phyloP scores from a whole-genome alignment of 2,113 vertebrate species.

The Opisthocomus hoazin region DNA sequence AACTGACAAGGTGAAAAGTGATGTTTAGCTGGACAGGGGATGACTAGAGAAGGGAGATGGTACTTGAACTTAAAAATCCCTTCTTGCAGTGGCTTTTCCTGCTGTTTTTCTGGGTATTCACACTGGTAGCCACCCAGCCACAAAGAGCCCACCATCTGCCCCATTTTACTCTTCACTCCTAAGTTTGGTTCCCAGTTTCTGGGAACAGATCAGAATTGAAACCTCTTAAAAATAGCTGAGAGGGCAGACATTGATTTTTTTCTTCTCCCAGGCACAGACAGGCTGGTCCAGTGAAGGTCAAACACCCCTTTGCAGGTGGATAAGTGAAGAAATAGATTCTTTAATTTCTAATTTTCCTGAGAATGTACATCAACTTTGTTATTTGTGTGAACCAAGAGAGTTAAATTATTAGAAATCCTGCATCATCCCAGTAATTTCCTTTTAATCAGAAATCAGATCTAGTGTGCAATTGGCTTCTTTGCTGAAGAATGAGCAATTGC shows the following conservation, averaged over 20 bases:
- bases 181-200: not conserved
- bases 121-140: not conserved
- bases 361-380: not conserved
- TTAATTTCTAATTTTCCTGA: not conserved
- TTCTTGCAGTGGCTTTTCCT: not conserved
- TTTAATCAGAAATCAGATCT: not conserved
- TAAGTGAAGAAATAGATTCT: not conserved
- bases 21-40: not conserved
- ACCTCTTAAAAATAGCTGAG: not conserved
- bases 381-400: not conserved
- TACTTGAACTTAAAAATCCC: not conserved
- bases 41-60: not conserved
- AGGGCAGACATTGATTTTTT: not conserved
- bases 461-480: not conserved
- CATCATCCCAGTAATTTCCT: not conserved
- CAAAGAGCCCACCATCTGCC: not conserved
- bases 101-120: not conserved
- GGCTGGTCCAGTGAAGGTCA: not conserved
- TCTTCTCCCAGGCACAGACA: not conserved
- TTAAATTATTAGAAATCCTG: not conserved
- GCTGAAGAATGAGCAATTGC: not conserved
- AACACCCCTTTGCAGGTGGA: not conserved
- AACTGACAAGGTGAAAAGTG: no score
- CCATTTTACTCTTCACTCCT: not conserved
- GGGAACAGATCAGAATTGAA: not conserved